Base-by-base conservation (phyloP, 2,888 invertebrate species). In the Salticus scenicus region DNA sequence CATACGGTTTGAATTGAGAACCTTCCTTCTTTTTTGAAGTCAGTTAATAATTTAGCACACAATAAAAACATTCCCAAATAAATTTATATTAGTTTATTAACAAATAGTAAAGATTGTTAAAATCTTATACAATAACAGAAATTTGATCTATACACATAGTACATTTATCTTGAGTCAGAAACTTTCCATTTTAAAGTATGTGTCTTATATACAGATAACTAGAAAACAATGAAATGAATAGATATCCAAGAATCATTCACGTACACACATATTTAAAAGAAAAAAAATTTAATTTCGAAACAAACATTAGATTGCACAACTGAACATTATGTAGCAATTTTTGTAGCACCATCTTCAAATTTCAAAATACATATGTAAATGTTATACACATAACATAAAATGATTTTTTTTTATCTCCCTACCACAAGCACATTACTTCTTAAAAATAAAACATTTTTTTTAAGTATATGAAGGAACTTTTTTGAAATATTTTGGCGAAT, bases 61-160 rank as follows among this genome's bases (percentile, higher is more conserved):
- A n/a, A n/a, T n/a, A 37, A 10, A 37, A 37, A 37, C 4, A 37
- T 37, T 37, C 28, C 30, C 73, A 73, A 76, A 67, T 31, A 76
- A 47, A 69, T 83, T 83, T 77, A 83, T 76, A 57, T 47, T n/a
- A 37, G 76, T 69, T 70, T 70, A 31, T 70, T 70, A 83, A 83
- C 77, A 83, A 81, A 83, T 67, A 72, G 77, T 77, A 83, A 83
- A 83, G 64, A 72, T 83, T 37, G 37, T 76, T 76, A 83, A 83
- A 83, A 83, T 63, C 77, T 83, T 83, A 64, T 83, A 83, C 83
- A 83, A 57, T 83, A 83, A 83, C 83, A 83, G 71, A 47, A 63
- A 75, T 67, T 69, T 67, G 67, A 83, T 31, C 64, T 37, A 67
- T 66, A 28, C 72, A 72, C 47, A 51, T 72, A 41, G 33, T 75